Conservation (phyloP, 2,113 vertebrate species). For the Perca schrenkii region DNA sequence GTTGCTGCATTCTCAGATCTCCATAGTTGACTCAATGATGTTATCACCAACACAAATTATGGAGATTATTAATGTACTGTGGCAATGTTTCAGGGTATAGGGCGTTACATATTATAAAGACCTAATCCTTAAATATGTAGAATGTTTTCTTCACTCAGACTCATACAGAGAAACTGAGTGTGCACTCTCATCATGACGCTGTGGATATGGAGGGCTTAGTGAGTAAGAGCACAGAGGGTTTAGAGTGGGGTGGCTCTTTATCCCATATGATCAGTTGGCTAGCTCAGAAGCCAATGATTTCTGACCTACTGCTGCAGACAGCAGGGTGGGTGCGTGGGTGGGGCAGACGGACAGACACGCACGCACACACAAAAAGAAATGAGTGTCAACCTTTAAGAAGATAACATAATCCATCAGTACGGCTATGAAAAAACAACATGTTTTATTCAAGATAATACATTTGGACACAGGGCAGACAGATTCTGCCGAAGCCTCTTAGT, state of each 20-base stretch:
- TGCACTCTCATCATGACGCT: not conserved
- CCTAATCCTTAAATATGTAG: no score
- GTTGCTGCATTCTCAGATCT: no score
- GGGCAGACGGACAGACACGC: not conserved
- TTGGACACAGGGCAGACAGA: not conserved
- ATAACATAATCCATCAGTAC: constrained; percentile 2
- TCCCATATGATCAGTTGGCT: constrained; percentile 28
- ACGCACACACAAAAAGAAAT: constrained; percentile 3
- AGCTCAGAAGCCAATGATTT: constrained; percentile 14
- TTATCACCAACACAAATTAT: not conserved
- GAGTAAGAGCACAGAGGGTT: constrained; percentile 17
- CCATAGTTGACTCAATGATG: not conserved
- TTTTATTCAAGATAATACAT: constrained; percentile 15
- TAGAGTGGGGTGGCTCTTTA: constrained; percentile 21
- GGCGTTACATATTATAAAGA: no score
- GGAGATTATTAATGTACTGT: not conserved
- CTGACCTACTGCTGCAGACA: constrained; percentile 19
- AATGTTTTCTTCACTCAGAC: not conserved
- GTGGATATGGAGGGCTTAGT: constrained; percentile 16
- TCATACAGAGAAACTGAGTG: not conserved
- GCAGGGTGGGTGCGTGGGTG: not conserved
- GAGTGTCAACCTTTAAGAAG: constrained; percentile 17
- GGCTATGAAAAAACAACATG: constrained; percentile 9
- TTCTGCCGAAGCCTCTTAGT: not conserved
- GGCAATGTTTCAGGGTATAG: not conserved